Conservation (phyloP, 1,140 invertebrate genomes). For the Saxidomus purpurata region DNA sequence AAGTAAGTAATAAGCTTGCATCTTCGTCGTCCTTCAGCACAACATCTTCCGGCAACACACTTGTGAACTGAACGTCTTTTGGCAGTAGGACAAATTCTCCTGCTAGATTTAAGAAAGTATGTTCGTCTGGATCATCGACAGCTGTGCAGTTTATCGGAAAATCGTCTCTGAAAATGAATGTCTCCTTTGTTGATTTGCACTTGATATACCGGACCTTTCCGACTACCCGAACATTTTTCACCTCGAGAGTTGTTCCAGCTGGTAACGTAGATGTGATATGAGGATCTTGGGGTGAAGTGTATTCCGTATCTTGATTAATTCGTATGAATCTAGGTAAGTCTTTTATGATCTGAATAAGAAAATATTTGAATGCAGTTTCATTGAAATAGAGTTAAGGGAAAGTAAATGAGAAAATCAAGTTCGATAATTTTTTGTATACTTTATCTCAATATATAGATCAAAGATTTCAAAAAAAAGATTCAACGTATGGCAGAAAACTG, state of each 20-base stretch:
- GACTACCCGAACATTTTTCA: not conserved
- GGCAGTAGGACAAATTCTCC: not conserved
- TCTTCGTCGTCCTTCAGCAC: constrained; percentile 16
- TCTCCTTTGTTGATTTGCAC: not conserved
- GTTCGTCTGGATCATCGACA: not conserved
- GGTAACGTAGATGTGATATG: not conserved
- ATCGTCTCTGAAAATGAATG: not conserved
- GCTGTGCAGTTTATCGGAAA: constrained; percentile 19
- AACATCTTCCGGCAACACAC: not conserved
- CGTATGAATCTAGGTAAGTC: constrained; percentile 16
- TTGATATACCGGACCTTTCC: not conserved
- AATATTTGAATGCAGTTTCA: no score
- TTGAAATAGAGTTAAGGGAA: no score
- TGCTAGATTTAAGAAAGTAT: not conserved
- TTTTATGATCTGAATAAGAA: constrained; percentile 9
- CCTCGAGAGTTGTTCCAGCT: not conserved
- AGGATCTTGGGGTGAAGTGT: not conserved
- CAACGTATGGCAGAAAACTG: no score
- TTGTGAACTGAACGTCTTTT: not conserved
- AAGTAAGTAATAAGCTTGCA: not conserved
- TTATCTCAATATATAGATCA: no score
- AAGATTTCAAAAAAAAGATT: no score
- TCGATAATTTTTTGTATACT: no score
- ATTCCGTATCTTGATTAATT: not conserved
- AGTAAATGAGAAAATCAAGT: no score